Evolutionary conservation across 2,888 invertebrate species (phyloP).

Genomic region (Trichogramma dendrolimi): DNA sequence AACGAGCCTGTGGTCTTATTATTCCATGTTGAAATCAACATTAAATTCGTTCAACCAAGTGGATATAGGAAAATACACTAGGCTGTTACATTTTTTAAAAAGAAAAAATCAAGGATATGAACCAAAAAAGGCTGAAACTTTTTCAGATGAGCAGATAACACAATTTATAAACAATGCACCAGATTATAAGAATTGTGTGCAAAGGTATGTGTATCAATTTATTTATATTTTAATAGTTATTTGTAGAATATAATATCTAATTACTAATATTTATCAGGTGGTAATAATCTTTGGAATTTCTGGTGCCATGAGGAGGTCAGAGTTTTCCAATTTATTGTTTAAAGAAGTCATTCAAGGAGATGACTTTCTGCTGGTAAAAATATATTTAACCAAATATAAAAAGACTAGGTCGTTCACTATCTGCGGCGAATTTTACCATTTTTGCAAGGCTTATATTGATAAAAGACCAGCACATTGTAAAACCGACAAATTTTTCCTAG

Average conservation of each 20-base stretch:
- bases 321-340: background rate
- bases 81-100: constrained; percentile 34
- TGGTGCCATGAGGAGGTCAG: background rate
- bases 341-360: background rate
- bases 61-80: constrained; percentile 29
- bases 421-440: constrained; percentile 1
- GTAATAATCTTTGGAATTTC: background rate
- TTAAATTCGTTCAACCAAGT: constrained; percentile 26
- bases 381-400: background rate
- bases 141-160: constrained; percentile 35
- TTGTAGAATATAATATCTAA: background rate
- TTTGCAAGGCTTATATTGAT: background rate
- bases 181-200: constrained; percentile 22
- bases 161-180: constrained; percentile 34
- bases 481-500: constrained; percentile 7
- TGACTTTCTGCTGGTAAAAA: background rate
- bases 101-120: constrained; percentile 34
- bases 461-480: background rate
- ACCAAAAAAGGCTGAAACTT: constrained; percentile 37
- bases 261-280: background rate
- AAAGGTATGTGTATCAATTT: background rate
- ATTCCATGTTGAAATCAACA: constrained; percentile 35
- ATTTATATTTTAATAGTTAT: background rate
- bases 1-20: constrained; percentile 34
- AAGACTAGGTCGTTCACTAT: constrained; percentile 3